A percentile compares a stretch with the other conserved stretches of the same genome.
Conservation (phyloP, 2,888 invertebrate species). For the Erynnis tages region DNA sequence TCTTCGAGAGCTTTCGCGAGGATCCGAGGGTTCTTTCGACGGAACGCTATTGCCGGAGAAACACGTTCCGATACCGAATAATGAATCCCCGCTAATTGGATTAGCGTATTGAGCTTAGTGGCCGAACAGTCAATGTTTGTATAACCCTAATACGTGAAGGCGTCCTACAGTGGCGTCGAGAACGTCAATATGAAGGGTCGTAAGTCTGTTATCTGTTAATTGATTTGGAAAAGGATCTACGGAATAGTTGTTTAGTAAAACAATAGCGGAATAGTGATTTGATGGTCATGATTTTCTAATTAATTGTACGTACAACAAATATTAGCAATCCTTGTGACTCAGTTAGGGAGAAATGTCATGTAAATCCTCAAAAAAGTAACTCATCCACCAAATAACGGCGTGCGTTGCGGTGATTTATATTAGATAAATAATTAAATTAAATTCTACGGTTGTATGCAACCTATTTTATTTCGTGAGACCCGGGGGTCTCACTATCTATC, state of each 20-base stretch:
- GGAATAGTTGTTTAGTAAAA: not conserved
- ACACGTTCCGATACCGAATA: constrained; percentile 66
- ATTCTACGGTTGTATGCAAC: too few relatives aligned
- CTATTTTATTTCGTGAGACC: too few relatives aligned
- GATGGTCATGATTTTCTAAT: too few relatives aligned
- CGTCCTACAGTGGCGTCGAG: constrained; percentile 4
- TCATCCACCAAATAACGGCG: too few relatives aligned
- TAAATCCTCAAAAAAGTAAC: too few relatives aligned
- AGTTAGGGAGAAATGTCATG: too few relatives aligned
- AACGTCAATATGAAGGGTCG: constrained; percentile 1
- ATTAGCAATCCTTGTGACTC: too few relatives aligned
- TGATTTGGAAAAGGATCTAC: not conserved
- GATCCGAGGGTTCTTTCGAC: constrained; percentile 68
- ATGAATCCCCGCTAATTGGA: constrained; percentile 72
- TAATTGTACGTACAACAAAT: too few relatives aligned
- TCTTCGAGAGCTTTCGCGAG: constrained; percentile 61
- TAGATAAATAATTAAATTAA: too few relatives aligned
- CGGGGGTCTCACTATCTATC: too few relatives aligned
- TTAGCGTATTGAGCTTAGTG: constrained; percentile 54
- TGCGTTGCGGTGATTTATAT: too few relatives aligned
- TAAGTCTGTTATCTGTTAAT: constrained; percentile 5
- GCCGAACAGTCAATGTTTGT: constrained; percentile 39
- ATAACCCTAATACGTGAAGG: constrained; percentile 20
- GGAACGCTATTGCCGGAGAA: constrained; percentile 66
- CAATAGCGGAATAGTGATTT: too few relatives aligned